Base-by-base conservation (phyloP, 2,888 invertebrate species). In the Heliconius sara region DNA sequence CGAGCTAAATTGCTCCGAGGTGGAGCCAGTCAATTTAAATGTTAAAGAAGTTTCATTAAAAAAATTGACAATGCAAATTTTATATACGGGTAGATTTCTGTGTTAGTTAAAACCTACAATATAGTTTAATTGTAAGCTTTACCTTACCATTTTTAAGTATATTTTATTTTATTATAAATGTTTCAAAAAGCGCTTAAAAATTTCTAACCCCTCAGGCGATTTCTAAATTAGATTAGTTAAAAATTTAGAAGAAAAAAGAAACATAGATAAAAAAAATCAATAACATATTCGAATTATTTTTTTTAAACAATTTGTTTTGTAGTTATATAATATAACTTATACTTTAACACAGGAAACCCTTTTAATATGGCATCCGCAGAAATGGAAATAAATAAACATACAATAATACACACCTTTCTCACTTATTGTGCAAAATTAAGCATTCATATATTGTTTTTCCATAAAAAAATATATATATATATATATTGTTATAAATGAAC, bases 11-110 rank as follows among this genome's bases (percentile, higher is more conserved):
- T 92, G 90, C 92, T 91, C 87, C 84, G 89, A 92, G 91, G 92
- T 91, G 87, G 89, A 90, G 90, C 87, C 89, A 91, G 90, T 92
- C 92, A 92, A 93, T 93, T 93, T 92, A 90, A 92, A 93, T 92
- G 91, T 91, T 89, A 92, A 93, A 91, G 89, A 91, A 91, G 90
- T 90, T 91, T 90, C 88, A 89, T 91, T 91, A 85, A 87, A 90
- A 80, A 90, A 92, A 92, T 89, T 88, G 88, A 85, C 89, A 87
- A 89, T 91, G 90, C 87, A 91, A 91, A 91, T 89, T 85, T 83
- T 83, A 82, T 83, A 80, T 72, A 67, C n/a, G 67, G 79, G 81
- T 80, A 81, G 75, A 78, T 71, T 77, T 66, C 66, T 77, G 66
- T 66, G 66, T 74, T 27, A 57, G n/a, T 22, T 52, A 30, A 52